Conservation (phyloP, 1,140 invertebrate species). For the Pachypsylla venusta region DNA sequence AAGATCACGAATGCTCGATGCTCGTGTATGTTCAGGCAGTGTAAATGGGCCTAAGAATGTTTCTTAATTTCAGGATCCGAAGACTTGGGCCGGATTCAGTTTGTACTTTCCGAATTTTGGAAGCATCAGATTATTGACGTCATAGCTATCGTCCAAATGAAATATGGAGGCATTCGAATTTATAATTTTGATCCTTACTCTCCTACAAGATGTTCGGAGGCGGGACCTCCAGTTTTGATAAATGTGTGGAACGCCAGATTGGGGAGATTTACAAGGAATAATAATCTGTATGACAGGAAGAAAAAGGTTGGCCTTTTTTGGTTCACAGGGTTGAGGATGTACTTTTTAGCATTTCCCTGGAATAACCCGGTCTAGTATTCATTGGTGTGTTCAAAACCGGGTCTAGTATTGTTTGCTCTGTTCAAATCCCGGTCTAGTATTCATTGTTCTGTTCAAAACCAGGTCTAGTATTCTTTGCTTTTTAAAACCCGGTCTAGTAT, state of each 20-base stretch:
- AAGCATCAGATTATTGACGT: conserved; percentile 22
- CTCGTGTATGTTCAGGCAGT: no score
- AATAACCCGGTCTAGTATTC: no score
- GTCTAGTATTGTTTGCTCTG: no score
- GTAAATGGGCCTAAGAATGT: no score
- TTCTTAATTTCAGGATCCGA: background rate
- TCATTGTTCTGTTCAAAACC: no score
- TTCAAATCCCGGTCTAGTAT: no score
- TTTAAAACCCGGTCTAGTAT: no score
- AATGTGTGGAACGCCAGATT: conserved; percentile 20
- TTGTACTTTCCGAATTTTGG: conserved; percentile 26
- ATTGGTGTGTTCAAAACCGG: no score
- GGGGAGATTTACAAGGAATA: conserved; percentile 14
- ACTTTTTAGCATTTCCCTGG: no score
- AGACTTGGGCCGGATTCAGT: conserved; percentile 23
- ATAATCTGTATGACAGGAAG: conserved; percentile 18
- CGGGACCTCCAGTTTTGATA: conserved; percentile 21
- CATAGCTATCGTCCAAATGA: conserved; percentile 20
- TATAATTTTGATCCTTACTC: conserved; percentile 23
- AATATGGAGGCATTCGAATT: conserved; percentile 19
- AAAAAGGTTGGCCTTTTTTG: conserved; percentile 23
- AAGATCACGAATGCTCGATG: no score
- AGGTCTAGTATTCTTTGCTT: no score
- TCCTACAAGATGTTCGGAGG: conserved; percentile 18
- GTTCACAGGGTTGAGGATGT: no score